Percentiles rank a stretch among this genome's conserved stretches.
Evolutionary conservation across 2,797 vertebrate genomes (phyloP).

Genomic region (Buphagus erythrorhynchus): DNA sequence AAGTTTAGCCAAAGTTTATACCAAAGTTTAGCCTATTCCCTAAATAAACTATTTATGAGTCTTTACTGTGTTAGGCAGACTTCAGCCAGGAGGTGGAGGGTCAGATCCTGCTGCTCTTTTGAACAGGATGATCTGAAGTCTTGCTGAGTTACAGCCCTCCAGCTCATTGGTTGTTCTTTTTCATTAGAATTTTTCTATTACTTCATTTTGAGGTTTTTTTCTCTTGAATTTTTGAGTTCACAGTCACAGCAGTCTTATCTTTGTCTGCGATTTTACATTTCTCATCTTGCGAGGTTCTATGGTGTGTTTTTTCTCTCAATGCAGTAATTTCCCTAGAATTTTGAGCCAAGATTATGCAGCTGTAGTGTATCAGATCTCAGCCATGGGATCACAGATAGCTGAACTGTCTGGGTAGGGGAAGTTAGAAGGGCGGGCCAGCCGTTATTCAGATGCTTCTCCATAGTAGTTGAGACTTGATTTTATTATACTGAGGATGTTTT

Average conservation of each 20-base stretch:
- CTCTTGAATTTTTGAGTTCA: neutral
- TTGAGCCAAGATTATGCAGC: neutral
- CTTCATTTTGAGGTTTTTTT: fast-evolving
- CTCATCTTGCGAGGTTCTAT: neutral
- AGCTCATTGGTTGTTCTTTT: neutral
- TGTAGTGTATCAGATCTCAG: neutral
- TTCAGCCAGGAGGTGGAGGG: neutral
- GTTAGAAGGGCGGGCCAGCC: fast-evolving
- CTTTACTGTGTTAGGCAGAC: neutral
- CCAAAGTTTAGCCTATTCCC: neutral
- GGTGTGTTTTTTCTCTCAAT: neutral
- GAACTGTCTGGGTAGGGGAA: neutral
- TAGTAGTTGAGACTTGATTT: neutral
- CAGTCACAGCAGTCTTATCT: neutral
- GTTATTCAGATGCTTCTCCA: neutral
- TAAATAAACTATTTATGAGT: fast-evolving
- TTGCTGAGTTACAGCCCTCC: neutral
- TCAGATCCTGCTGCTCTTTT: neutral
- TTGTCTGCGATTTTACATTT: neutral
- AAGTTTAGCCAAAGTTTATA: neutral
- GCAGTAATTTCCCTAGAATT: neutral
- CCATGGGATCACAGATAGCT: neutral
- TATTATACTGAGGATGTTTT: neutral
- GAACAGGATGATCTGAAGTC: neutral
- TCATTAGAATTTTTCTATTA: neutral